These are phyloP conservation scores for Engraulis encrasicolus DNA, from an alignment of 2,113 vertebrate species.

Conservation along the genomic window DNA sequence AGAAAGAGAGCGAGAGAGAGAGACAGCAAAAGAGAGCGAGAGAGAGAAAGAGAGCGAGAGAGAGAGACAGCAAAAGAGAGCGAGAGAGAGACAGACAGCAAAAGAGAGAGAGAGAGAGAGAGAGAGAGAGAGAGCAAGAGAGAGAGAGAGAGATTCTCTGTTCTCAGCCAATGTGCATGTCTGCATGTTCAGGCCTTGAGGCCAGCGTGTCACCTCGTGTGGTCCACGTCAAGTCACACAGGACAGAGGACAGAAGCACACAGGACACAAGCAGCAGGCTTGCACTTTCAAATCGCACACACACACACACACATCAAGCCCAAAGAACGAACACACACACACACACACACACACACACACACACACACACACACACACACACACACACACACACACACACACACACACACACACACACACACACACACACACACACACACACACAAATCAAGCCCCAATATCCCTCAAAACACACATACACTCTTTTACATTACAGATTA, in stretches of 20 bases:
- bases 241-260: too few species aligned
- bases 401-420: slow-evolving; percentile 1
- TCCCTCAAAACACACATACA: too few species aligned
- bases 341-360: background rate
- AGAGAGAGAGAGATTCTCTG: too few species aligned
- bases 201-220: background rate
- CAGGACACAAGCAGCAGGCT: background rate
- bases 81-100: slow-evolving; percentile 19
- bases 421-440: slow-evolving; percentile 45
- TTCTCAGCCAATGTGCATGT: background rate
- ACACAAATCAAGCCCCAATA: background rate
- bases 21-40: background rate
- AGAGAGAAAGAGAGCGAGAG: background rate
- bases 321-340: background rate
- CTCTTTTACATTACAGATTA: too few species aligned
- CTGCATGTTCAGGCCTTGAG: background rate
- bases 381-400: background rate
- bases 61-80: background rate
- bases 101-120: background rate
- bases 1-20: background rate
- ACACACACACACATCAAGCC: background rate
- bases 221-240: background rate
- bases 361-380: background rate
- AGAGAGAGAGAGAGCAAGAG: background rate
- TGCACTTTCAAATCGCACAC: background rate